Evolutionary conservation across 2,797 vertebrate genomes (phyloP).

Genomic region (Hapalemur alaotrensis): DNA sequence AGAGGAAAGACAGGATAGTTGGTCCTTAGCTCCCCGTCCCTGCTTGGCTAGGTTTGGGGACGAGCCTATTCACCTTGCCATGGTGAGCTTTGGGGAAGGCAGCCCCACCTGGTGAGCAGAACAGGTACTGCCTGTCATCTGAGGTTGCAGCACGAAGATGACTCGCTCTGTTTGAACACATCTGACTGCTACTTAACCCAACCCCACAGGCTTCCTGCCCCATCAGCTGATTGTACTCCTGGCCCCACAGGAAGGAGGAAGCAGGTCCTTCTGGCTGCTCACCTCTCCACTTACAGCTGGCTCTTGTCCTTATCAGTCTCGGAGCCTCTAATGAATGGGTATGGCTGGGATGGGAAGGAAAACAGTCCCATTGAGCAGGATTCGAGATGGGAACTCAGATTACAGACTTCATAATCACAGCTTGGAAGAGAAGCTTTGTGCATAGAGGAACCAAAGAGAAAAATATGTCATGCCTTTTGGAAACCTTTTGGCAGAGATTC

Average conservation of each 20-base stretch:
- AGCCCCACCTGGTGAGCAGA: not conserved
- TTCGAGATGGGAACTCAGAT: slow-evolving; percentile 70
- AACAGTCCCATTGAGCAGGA: slow-evolving; percentile 52
- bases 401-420: slow-evolving; percentile 71
- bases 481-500: slow-evolving; percentile 30
- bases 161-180: not conserved
- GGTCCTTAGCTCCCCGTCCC: not conserved
- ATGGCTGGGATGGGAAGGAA: slow-evolving; percentile 54
- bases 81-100: not conserved
- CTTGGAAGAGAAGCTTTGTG: slow-evolving; percentile 39
- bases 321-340: not conserved
- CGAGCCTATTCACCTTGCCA: not conserved
- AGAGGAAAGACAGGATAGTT: not conserved
- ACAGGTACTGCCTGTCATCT: not conserved
- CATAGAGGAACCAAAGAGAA: not conserved
- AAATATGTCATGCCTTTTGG: not conserved
- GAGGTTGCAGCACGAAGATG: not conserved
- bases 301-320: not conserved
- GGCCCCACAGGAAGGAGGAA: not conserved
- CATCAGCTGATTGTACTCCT: not conserved
- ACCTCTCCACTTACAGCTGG: not conserved
- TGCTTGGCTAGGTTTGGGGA: not conserved
- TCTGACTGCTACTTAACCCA: not conserved
- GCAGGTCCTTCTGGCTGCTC: not conserved
- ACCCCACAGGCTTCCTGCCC: not conserved